Conservation (phyloP, 2,113 vertebrate species). For the Malurus elegans region DNA sequence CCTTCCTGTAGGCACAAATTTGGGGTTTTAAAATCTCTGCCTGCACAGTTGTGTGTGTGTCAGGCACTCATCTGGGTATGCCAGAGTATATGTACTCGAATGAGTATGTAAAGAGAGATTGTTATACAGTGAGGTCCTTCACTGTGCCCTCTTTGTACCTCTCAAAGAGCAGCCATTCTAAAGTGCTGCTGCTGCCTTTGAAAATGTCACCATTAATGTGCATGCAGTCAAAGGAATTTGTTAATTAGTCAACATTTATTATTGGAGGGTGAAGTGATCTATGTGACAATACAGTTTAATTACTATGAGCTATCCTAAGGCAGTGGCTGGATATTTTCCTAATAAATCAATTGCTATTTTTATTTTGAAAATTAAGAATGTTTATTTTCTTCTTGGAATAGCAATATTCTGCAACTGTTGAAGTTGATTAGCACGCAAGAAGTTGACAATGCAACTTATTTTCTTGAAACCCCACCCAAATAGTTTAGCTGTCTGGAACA, state of each 20-base stretch:
- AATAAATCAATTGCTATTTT: background rate
- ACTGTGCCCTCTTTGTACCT: background rate
- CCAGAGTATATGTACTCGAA: background rate
- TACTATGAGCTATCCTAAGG: background rate
- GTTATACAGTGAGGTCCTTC: background rate
- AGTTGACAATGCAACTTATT: background rate
- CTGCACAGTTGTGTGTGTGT: rapidly evolving
- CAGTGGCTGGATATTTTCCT: background rate
- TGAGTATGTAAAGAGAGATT: background rate
- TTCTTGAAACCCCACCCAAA: background rate
- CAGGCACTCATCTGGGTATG: background rate
- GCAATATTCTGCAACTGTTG: background rate
- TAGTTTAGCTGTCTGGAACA: background rate
- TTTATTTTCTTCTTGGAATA: background rate
- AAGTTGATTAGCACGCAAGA: background rate
- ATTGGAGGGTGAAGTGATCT: background rate
- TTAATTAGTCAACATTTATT: background rate
- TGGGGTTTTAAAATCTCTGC: background rate
- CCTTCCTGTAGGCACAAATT: background rate
- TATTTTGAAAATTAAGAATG: background rate
- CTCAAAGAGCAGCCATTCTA: background rate
- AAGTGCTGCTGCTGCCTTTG: background rate
- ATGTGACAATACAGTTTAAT: background rate
- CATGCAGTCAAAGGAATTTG: background rate
- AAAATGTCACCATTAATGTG: background rate